Evolutionary conservation across 2,888 invertebrate species (phyloP), one percentile per base, ranked within the genome.

Genomic region (Drosophila peninsularis): DNA sequence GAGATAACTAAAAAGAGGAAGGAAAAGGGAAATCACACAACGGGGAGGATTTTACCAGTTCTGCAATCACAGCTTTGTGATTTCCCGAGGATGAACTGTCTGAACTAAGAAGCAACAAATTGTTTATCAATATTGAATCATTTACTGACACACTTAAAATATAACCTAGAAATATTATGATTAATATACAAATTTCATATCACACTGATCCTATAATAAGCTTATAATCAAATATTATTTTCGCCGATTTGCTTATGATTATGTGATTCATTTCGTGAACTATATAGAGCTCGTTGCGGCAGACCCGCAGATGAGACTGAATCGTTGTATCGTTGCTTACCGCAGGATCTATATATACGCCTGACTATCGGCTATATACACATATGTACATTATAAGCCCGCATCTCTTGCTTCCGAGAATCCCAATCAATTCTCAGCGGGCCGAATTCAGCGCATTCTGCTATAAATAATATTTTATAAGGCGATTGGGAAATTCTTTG

Each of bases 261-360:
- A 13, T 34, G 4, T 53, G 52, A 53, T 53, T 53, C 27, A 57
- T 37, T 6, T 57, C 19, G 11, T n/a, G 10, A 5, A 34, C 24
- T 17, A 52, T 36, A 37, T 32, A 24, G 24, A 37, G n/a, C 52
- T 27, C 10, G 37, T n/a, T n/a, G 45, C 45, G 27, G 45, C 10
- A 10, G 10, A 44, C 56, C 65, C 71, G 71, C 74, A 65, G 75
- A 62, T 70, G 54, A 55, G 55, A 17, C 19, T 10, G 13, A 39
- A 52, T 63, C 41, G 21, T 10, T 10, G 5, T 19, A 47, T 65
- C 27, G 41, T 21, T 32, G 14, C 17, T 24, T 6, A 53, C 70
- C 70, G 17, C 70, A 65, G 54, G 50, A 75, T 62, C 53, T 71
- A 62, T 58, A 60, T 65, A 52, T 45, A 39, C 5, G 41, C 10